A percentile compares a stretch with the other conserved stretches of the same genome.
Conservation (phyloP, 2,797 vertebrate genomes). For the Sebastiscus tertius region DNA sequence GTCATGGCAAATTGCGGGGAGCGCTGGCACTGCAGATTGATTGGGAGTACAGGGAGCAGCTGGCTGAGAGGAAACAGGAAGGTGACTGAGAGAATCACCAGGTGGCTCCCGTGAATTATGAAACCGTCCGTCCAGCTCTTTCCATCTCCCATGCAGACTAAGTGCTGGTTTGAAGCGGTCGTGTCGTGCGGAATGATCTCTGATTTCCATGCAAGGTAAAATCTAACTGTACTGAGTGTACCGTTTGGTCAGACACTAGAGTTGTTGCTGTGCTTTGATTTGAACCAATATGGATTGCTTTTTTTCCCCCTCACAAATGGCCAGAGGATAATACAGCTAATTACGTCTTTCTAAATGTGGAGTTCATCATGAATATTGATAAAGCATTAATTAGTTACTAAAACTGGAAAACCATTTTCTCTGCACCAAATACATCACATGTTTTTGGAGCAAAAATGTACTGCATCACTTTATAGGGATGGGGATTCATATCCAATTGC, state of each 20-base stretch:
- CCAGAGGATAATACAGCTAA: conserved; percentile 79
- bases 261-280: conserved; percentile 59
- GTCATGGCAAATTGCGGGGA: conserved; percentile 72
- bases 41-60: conserved; percentile 82
- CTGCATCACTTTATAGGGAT: conserved; percentile 46
- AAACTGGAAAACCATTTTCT: conserved; percentile 83
- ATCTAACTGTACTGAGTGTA: background rate
- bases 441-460: conserved; percentile 74
- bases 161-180: conserved; percentile 47
- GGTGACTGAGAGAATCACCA: conserved; percentile 83
- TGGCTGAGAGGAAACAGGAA: conserved; percentile 83
- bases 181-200: conserved; percentile 52
- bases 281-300: conserved; percentile 58
- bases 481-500: conserved; percentile 20
- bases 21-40: conserved; percentile 75
- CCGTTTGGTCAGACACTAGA: conserved; percentile 45
- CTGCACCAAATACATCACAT: conserved; percentile 79
- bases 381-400: conserved; percentile 86
- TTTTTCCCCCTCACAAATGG: conserved; percentile 62
- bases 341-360: conserved; percentile 80
- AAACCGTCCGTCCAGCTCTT: conserved; percentile 51
- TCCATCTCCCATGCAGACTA: conserved; percentile 41
- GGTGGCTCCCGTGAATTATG: conserved; percentile 81
- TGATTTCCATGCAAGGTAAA: conserved; percentile 29
- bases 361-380: conserved; percentile 86